These are phyloP conservation scores for Ernsta delagoae DNA, from an alignment of 2,888 invertebrate species.

Conservation along the genomic window DNA sequence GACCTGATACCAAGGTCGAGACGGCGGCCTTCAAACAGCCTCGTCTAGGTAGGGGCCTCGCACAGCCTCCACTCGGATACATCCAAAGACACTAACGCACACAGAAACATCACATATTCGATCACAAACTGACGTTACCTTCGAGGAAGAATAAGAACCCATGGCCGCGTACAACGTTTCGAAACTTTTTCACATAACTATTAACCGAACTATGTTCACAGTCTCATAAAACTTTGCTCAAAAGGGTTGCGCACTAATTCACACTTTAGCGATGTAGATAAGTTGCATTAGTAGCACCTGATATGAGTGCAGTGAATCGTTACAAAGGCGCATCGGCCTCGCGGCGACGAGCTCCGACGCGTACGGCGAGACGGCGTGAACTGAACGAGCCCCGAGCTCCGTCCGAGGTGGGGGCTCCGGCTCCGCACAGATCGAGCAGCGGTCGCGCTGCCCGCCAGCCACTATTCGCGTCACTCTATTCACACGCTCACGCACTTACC, in stretches of 20 bases:
- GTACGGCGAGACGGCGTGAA: constrained; percentile 66
- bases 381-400: constrained; percentile 53
- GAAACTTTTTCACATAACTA: constrained; percentile 58
- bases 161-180: constrained; percentile 75
- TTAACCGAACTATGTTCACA: constrained; percentile 56
- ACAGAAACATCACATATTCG: constrained; percentile 63
- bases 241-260: constrained; percentile 66
- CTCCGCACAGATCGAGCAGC: constrained; percentile 41
- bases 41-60: constrained; percentile 69
- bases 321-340: constrained; percentile 67
- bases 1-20: constrained; percentile 82
- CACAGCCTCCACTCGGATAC: constrained; percentile 63
- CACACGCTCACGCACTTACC: constrained; percentile 76
- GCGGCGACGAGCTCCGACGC: constrained; percentile 67
- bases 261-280: constrained; percentile 75
- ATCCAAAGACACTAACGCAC: constrained; percentile 63
- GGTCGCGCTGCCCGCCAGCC: constrained; percentile 62
- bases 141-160: constrained; percentile 72
- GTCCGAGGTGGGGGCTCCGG: constrained; percentile 34
- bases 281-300: constrained; percentile 66
- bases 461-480: constrained; percentile 79
- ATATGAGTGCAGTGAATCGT: constrained; percentile 52
- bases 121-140: constrained; percentile 70
- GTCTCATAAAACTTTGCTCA: constrained; percentile 52
- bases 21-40: constrained; percentile 82